Evolutionary conservation across 2,888 invertebrate genomes (phyloP), one percentile per base, ranked within the genome.

Genomic region (Amphimallon solstitiale): DNA sequence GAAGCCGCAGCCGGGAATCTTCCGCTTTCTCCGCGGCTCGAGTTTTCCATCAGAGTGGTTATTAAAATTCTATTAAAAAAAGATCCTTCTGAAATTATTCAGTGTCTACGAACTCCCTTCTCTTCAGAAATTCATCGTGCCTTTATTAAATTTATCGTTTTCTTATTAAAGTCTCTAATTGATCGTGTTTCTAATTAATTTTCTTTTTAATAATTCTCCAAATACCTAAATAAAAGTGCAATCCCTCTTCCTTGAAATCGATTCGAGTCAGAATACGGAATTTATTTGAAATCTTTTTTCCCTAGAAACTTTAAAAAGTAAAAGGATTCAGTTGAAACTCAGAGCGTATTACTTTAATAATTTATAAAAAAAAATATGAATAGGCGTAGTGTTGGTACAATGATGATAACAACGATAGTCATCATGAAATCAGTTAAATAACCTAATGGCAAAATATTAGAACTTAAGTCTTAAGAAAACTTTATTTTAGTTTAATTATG

Each of bases 131-230:
- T 52, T 52, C 37, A 35, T 52, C 35, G 19, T 35, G 52, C 37
- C 12, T 52, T 52, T 52, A 52, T 37, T 35, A 52, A 52, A 52
- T 52, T 52, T 52, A 52, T 37, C 52, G 38, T 52, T 52, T 52
- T 52, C 52, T 52, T 52, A 52, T 52, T 52, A 52, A 52, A 34
- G 37, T 52, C 52, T 52, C 52, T 68, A 68, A 68, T 65, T 68
- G 68, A 68, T 68, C 51, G 65, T 65, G 59, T 68, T 65, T 56
- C 63, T 66, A 65, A 68, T 68, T 68, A 65, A 63, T 66, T 65
- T 68, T 54, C 63, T 68, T 65, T 63, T 52, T 52, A 52, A 52
- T 52, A 52, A 37, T 52, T 52, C 37, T 17, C n/a, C 19, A 52
- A 52, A 52, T 52, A 17, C 52, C 52, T 37, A 52, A 52, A 37